phyloP scores from a whole-genome alignment of 2,888 invertebrate genomes.

The Tipula confusa region DNA sequence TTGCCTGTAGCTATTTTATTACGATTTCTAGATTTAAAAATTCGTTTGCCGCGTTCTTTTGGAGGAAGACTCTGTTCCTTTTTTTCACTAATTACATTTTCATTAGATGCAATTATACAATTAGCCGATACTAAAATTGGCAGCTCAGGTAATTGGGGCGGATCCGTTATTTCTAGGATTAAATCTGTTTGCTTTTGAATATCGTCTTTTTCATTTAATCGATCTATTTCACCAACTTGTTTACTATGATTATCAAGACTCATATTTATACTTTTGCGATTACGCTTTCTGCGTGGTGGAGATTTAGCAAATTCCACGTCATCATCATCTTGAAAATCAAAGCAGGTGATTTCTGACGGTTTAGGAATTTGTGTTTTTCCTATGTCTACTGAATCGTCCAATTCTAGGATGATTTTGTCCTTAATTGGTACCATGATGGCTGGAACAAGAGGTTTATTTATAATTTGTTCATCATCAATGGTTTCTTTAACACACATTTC shows the following conservation, averaged over 20 bases:
- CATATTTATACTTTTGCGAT: conserved; percentile 30
- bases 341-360: conserved; percentile 56
- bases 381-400: background rate
- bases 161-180: conserved; percentile 56
- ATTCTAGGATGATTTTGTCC: background rate
- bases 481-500: background rate
- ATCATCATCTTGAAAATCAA: conserved; percentile 74
- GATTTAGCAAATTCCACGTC: conserved; percentile 52
- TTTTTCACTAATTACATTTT: conserved; percentile 45
- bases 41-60: conserved; percentile 48
- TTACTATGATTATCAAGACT: background rate
- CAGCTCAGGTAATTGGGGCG: conserved; percentile 52
- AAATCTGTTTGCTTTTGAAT: conserved; percentile 58
- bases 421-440: background rate
- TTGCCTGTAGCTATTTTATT: conserved; percentile 1
- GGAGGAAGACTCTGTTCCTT: conserved; percentile 41
- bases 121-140: conserved; percentile 41
- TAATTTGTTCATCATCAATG: background rate
- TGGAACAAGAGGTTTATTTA: background rate
- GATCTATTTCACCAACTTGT: conserved; percentile 28
- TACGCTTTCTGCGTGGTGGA: conserved; percentile 30
- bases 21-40: conserved; percentile 48
- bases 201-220: conserved; percentile 40
- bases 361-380: background rate
- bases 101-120: conserved; percentile 48